Conservation (phyloP, 2,888 invertebrate genomes). For the Chloromyia formosa region DNA sequence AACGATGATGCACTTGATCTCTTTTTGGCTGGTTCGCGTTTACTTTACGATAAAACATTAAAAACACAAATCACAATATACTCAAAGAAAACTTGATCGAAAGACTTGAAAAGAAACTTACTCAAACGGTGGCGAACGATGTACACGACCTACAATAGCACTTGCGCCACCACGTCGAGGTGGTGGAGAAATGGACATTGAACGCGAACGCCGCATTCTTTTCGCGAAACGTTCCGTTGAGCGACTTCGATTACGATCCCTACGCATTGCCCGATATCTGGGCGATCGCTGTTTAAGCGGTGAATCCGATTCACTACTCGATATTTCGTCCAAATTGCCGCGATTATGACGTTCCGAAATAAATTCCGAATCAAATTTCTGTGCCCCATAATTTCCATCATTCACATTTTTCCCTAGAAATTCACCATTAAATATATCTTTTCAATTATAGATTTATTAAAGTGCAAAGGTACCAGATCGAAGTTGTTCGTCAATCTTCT, state of each 20-base stretch:
- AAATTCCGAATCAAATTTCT: background rate
- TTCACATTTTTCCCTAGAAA: conserved; percentile 17
- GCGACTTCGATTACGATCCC: conserved; percentile 41
- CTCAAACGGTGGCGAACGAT: conserved; percentile 55
- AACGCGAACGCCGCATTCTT: background rate
- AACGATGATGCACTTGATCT: conserved; percentile 44
- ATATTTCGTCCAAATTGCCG: conserved; percentile 53
- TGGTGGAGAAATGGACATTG: conserved; percentile 8
- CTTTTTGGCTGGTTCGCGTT: background rate
- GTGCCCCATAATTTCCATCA: background rate
- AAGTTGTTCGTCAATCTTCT: conserved; percentile 56
- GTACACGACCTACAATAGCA: conserved; percentile 9
- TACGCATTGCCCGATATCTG: conserved; percentile 18
- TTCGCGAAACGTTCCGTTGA: conserved; percentile 18
- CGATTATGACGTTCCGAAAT: conserved; percentile 44
- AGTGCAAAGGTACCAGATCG: conserved; percentile 42
- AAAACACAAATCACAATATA: conserved; percentile 26
- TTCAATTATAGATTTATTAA: background rate
- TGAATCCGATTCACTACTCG: conserved; percentile 57
- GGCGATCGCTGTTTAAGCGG: conserved; percentile 13
- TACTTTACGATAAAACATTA: conserved; percentile 34
- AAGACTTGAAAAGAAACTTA: conserved; percentile 43
- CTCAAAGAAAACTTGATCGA: background rate
- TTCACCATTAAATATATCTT: background rate
- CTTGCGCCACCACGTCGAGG: conserved; percentile 1